A percentile compares a stretch with the other conserved stretches of the same genome.
These are phyloP conservation scores for Sebastes oblongus DNA, from an alignment of 2,797 vertebrate species.

Conservation along the genomic window DNA sequence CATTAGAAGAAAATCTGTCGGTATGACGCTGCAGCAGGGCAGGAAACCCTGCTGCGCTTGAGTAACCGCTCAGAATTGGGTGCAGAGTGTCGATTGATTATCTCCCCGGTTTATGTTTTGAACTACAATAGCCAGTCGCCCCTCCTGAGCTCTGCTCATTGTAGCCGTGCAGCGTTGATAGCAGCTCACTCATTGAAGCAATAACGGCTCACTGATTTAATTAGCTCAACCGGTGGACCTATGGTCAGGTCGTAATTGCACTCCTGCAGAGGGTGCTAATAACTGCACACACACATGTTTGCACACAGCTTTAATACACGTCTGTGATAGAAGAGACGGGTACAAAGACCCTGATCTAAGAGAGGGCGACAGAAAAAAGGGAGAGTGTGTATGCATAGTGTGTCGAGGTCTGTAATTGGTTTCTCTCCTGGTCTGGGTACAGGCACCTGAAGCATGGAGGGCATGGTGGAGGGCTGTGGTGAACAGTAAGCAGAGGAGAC, in stretches of 20 bases:
- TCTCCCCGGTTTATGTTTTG: slow-evolving; percentile 44
- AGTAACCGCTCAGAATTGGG: slow-evolving; percentile 8
- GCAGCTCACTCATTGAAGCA: slow-evolving; percentile 44
- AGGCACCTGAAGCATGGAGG: slow-evolving; percentile 25
- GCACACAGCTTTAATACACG: neutral
- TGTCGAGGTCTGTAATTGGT: slow-evolving; percentile 50
- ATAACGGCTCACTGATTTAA: slow-evolving; percentile 64
- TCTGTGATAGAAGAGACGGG: slow-evolving; percentile 10
- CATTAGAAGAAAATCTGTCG: slow-evolving; percentile 42
- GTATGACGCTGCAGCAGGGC: slow-evolving; percentile 8
- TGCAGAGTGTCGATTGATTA: slow-evolving; percentile 43
- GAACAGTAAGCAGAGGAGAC: slow-evolving; percentile 8
- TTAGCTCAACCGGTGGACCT: slow-evolving; percentile 53
- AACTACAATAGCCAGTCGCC: slow-evolving; percentile 20
- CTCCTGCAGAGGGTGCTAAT: slow-evolving; percentile 20
- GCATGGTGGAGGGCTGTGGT: slow-evolving; percentile 6
- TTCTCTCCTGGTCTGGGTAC: slow-evolving; percentile 41
- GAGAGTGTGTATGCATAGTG: neutral
- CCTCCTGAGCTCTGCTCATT: slow-evolving; percentile 16
- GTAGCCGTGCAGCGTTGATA: slow-evolving; percentile 12
- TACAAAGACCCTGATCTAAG: slow-evolving; percentile 4
- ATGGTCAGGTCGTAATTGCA: slow-evolving; percentile 49
- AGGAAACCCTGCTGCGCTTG: slow-evolving; percentile 8
- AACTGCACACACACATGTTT: neutral
- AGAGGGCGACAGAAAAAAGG: neutral